Conservation (phyloP, 2,113 vertebrate species). For the Esox niger region DNA sequence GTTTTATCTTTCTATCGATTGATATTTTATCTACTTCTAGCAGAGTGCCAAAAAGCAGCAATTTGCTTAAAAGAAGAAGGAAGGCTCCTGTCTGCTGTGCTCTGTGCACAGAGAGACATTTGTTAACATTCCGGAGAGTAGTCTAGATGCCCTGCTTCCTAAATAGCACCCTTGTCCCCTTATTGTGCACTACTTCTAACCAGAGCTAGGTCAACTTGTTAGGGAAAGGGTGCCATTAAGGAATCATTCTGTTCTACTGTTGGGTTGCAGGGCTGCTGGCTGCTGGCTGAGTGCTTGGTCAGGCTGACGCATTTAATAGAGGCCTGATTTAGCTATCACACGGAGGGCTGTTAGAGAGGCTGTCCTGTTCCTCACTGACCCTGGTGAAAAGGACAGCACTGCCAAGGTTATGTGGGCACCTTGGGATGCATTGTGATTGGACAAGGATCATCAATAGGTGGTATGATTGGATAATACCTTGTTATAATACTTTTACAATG, state of each 20-base stretch:
- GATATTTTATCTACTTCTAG: conserved; percentile 12
- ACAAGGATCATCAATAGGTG: too few species aligned
- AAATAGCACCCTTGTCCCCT: too few species aligned
- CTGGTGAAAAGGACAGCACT: too few species aligned
- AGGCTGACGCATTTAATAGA: not conserved
- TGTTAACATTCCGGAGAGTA: not conserved
- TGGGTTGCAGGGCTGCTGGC: too few species aligned
- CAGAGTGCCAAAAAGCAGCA: conserved; percentile 7
- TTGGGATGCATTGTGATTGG: not conserved
- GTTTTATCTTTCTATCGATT: conserved; percentile 19
- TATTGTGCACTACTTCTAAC: too few species aligned
- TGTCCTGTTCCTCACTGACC: not conserved
- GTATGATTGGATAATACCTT: not conserved
- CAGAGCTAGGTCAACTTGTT: too few species aligned
- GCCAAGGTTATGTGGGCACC: too few species aligned
- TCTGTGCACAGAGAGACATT: conserved; percentile 10
- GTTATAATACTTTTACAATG: too few species aligned
- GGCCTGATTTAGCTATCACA: conserved; percentile 4
- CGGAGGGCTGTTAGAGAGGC: not conserved
- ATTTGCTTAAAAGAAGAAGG: conserved; percentile 24
- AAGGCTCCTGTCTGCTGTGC: conserved; percentile 13
- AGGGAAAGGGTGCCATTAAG: too few species aligned
- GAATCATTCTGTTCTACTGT: too few species aligned
- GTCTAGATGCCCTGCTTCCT: not conserved
- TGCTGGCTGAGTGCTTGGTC: too few species aligned